phyloP scores from a whole-genome alignment of 1,140 invertebrate species.

The Camponotus pennsylvanicus region DNA sequence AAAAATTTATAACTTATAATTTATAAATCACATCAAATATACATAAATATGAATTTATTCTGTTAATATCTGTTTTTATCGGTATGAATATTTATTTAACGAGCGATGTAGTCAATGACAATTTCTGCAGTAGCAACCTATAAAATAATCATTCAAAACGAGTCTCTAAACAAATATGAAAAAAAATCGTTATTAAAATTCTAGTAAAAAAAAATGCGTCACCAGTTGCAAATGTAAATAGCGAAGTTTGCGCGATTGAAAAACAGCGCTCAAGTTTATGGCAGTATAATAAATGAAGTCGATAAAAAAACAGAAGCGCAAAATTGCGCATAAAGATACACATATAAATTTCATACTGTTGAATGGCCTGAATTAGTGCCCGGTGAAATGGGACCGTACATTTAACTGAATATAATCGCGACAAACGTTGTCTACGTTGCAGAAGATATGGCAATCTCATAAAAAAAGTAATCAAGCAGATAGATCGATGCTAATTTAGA shows the following conservation, averaged over 20 bases:
- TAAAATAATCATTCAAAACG: conserved; percentile 13
- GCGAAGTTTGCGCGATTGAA: conserved; percentile 37
- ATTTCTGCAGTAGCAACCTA: neutral
- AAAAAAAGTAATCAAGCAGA: conserved; percentile 21
- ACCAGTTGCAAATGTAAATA: conserved; percentile 33
- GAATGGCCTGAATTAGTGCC: conserved; percentile 1
- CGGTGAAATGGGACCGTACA: neutral
- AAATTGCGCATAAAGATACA: conserved; percentile 31
- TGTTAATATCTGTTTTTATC: neutral
- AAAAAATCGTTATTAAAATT: neutral
- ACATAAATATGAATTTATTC: neutral
- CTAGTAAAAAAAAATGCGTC: neutral
- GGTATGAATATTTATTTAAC: conserved; percentile 16
- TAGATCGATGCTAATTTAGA: conserved; percentile 28
- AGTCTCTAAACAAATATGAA: conserved; percentile 19
- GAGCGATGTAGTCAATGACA: neutral
- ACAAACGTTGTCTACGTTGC: neutral
- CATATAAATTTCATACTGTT: conserved; percentile 17
- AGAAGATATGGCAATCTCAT: neutral
- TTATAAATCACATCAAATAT: neutral
- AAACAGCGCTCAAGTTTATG: conserved; percentile 34
- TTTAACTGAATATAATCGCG: conserved; percentile 7
- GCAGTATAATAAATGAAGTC: conserved; percentile 52
- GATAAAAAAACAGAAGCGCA: neutral
- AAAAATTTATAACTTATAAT: neutral